Percentiles rank a stretch among this genome's conserved stretches.
Evolutionary conservation across 1,140 invertebrate genomes (phyloP).

Genomic region (Maconellicoccus hirsutus): DNA sequence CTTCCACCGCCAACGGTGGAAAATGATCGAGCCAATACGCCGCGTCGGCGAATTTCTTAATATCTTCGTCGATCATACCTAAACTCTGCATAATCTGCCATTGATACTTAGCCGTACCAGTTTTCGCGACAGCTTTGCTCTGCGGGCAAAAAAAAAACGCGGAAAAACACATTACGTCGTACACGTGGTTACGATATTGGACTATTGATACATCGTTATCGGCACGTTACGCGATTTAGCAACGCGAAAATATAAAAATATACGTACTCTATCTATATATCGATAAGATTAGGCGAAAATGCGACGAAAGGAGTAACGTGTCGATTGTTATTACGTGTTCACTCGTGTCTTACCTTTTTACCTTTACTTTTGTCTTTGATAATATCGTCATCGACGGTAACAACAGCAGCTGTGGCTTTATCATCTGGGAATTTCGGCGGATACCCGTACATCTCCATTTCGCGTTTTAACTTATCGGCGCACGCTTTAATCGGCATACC

Average conservation of each 20-base stretch:
- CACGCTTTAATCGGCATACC: constrained; percentile 96
- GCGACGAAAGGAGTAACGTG: neutral
- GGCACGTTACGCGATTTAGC: neutral
- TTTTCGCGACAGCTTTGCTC: constrained; percentile 94
- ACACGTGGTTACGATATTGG: no score
- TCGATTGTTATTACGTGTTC: neutral
- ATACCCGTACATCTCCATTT: constrained; percentile 84
- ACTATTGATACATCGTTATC: no score
- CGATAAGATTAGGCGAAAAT: neutral
- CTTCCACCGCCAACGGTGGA: constrained; percentile 74
- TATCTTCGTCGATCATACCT: constrained; percentile 81
- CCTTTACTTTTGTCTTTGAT: constrained; percentile 93
- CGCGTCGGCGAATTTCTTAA: constrained; percentile 82
- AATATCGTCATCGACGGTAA: constrained; percentile 42
- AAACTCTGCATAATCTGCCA: constrained; percentile 98
- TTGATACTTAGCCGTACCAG: constrained; percentile 80
- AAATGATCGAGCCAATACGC: constrained; percentile 93
- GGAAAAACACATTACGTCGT: constrained; percentile 20
- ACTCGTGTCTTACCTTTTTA: constrained; percentile 60
- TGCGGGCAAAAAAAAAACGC: constrained; percentile 36
- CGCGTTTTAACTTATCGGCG: constrained; percentile 92
- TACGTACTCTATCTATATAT: no score
- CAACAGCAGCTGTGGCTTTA: constrained; percentile 34
- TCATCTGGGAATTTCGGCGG: constrained; percentile 81
- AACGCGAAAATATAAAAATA: no score